phyloP scores from a whole-genome alignment of 2,113 vertebrate genomes.

The Chlamydotis undulata region DNA sequence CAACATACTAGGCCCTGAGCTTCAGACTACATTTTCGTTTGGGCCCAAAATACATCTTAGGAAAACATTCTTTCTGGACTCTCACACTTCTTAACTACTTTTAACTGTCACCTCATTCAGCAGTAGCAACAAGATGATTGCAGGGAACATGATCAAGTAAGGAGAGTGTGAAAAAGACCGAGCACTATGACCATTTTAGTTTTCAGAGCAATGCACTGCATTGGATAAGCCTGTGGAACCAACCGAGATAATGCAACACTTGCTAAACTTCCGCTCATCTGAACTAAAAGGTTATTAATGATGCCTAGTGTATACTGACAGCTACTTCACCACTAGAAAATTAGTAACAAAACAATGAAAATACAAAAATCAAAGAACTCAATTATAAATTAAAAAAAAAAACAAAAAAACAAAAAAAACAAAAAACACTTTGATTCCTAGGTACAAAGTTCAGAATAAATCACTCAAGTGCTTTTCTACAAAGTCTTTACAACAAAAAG shows the following conservation, averaged over 20 bases:
- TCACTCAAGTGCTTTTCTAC: not conserved
- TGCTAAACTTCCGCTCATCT: not conserved
- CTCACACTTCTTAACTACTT: not conserved
- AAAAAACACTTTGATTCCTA: not conserved
- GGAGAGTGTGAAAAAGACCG: not conserved
- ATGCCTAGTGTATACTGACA: not conserved
- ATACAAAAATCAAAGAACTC: not conserved
- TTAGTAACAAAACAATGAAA: not conserved
- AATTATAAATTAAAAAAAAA: not conserved
- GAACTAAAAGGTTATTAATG: not conserved
- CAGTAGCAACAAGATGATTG: not conserved
- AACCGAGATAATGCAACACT: not conserved
- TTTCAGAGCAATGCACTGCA: not conserved
- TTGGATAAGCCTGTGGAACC: not conserved
- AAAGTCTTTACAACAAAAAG: not conserved
- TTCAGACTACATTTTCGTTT: not conserved
- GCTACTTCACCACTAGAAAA: not conserved
- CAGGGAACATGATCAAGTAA: not conserved
- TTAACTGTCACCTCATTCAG: not conserved
- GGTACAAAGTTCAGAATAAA: not conserved
- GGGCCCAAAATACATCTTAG: not conserved
- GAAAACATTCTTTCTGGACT: not conserved
- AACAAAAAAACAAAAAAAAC: too few species aligned
- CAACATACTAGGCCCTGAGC: not conserved
- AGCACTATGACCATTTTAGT: not conserved